A percentile compares a stretch with the other conserved stretches of the same genome.
Conservation (phyloP, 2,888 invertebrate genomes). For the Agrotis ipsilon region DNA sequence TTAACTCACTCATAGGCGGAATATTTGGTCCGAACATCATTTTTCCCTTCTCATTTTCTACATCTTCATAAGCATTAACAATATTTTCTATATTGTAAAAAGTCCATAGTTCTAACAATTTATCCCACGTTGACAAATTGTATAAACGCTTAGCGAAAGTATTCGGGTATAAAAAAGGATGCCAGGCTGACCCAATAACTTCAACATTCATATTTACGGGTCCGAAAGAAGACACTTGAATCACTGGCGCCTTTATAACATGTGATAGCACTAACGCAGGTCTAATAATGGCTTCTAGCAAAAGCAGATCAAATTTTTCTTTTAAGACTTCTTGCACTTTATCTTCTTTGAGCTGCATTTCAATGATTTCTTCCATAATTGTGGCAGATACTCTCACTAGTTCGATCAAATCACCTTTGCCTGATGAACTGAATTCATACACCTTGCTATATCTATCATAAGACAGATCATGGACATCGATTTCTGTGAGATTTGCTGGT, state of each 20-base stretch:
- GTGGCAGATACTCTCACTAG: background rate
- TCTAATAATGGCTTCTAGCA: slow-evolving; percentile 18
- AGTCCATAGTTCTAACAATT: slow-evolving; percentile 61
- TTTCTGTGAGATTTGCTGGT: slow-evolving; percentile 76
- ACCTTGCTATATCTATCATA: slow-evolving; percentile 53
- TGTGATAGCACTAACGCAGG: slow-evolving; percentile 18
- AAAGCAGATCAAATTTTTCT: slow-evolving; percentile 17
- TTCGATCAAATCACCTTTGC: background rate
- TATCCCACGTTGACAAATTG: slow-evolving; percentile 72
- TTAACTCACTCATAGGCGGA: slow-evolving; percentile 63
- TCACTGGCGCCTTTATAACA: slow-evolving; percentile 11
- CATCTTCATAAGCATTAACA: slow-evolving; percentile 39
- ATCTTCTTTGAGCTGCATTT: slow-evolving; percentile 3
- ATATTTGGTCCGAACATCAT: slow-evolving; percentile 66
- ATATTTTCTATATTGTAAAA: slow-evolving; percentile 33
- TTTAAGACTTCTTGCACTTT: slow-evolving; percentile 18
- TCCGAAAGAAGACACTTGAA: slow-evolving; percentile 71
- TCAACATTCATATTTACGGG: slow-evolving; percentile 43
- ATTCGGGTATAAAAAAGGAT: slow-evolving; percentile 71
- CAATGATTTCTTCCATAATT: background rate
- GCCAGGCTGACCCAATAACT: slow-evolving; percentile 64
- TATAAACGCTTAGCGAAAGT: slow-evolving; percentile 55
- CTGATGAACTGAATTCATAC: background rate
- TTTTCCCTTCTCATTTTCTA: slow-evolving; percentile 53
- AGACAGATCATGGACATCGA: slow-evolving; percentile 74